Percentiles rank a stretch among this genome's conserved stretches.
These are phyloP conservation scores for Pomacea maculata DNA, from an alignment of 1,140 invertebrate genomes.

Conservation along the genomic window DNA sequence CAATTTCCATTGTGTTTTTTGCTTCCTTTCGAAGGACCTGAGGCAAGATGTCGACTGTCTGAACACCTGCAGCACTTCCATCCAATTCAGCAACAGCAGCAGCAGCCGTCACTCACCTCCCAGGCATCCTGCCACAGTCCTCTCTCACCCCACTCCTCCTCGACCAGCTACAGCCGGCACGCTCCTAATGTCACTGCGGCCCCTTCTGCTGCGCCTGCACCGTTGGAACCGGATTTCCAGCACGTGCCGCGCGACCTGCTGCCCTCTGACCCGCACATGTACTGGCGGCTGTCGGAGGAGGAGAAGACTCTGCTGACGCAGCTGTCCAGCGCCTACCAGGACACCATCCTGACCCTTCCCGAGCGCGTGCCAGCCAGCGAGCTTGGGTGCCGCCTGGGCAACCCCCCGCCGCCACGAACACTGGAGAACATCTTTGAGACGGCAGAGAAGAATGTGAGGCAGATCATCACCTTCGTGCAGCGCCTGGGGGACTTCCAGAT, in stretches of 20 bases:
- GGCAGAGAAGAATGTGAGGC: conserved; percentile 41
- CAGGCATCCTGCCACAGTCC: background rate
- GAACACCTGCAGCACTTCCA: too few species aligned
- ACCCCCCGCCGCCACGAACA: background rate
- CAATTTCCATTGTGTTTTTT: too few species aligned
- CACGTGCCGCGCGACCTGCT: conserved; percentile 18
- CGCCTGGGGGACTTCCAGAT: conserved; percentile 44
- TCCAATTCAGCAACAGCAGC: background rate
- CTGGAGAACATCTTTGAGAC: conserved; percentile 46
- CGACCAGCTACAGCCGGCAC: background rate
- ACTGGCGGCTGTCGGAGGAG: conserved; percentile 28
- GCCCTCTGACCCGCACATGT: conserved; percentile 34
- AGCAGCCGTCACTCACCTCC: background rate
- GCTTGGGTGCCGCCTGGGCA: conserved; percentile 26
- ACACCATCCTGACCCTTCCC: conserved; percentile 16
- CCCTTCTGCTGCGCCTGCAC: too few species aligned
- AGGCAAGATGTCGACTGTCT: too few species aligned
- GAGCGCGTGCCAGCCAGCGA: conserved; percentile 26
- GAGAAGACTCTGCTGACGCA: conserved; percentile 38
- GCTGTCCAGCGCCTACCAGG: conserved; percentile 34
- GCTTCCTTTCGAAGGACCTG: too few species aligned
- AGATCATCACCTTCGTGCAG: conserved; percentile 50
- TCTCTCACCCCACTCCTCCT: background rate
- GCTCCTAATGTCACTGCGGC: too few species aligned
- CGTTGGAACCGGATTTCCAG: conserved; percentile 4